These are phyloP conservation scores for Drosophila atripex DNA, from an alignment of 2,888 invertebrate species.

Conservation along the genomic window DNA sequence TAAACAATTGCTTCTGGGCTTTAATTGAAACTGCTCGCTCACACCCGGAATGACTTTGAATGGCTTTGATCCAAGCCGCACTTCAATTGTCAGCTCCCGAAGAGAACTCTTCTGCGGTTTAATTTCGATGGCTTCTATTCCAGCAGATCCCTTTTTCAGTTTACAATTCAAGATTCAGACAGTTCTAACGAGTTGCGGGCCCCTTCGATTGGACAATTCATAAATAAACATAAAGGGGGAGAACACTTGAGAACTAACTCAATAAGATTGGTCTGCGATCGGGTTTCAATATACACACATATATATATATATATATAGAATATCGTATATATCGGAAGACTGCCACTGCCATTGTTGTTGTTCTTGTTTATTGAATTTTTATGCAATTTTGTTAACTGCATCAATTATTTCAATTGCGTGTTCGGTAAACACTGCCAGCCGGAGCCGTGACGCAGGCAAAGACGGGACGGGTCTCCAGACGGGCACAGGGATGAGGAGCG, in stretches of 20 bases:
- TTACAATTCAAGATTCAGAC: slow-evolving; percentile 27
- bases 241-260: slow-evolving; percentile 55
- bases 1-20: slow-evolving; percentile 66
- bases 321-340: slow-evolving; percentile 2
- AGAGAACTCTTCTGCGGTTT: too few species aligned
- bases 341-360: slow-evolving; percentile 15
- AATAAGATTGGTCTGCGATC: slow-evolving; percentile 67
- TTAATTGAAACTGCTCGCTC: slow-evolving; percentile 62
- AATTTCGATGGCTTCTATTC: neutral
- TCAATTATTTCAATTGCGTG: slow-evolving; percentile 79
- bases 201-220: slow-evolving; percentile 46
- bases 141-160: neutral
- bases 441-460: slow-evolving; percentile 34
- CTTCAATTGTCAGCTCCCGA: neutral
- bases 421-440: slow-evolving; percentile 66
- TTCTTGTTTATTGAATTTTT: slow-evolving; percentile 69
- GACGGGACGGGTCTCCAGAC: slow-evolving; percentile 13
- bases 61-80: slow-evolving; percentile 22
- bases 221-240: slow-evolving; percentile 46
- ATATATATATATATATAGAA: neutral
- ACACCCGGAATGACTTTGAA: slow-evolving; percentile 10
- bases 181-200: slow-evolving; percentile 55
- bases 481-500: neutral
- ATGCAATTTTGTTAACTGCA: slow-evolving; percentile 80
- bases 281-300: slow-evolving; percentile 61